phyloP scores from a whole-genome alignment of 2,888 invertebrate genomes.

The Petrolisthes cinctipes region DNA sequence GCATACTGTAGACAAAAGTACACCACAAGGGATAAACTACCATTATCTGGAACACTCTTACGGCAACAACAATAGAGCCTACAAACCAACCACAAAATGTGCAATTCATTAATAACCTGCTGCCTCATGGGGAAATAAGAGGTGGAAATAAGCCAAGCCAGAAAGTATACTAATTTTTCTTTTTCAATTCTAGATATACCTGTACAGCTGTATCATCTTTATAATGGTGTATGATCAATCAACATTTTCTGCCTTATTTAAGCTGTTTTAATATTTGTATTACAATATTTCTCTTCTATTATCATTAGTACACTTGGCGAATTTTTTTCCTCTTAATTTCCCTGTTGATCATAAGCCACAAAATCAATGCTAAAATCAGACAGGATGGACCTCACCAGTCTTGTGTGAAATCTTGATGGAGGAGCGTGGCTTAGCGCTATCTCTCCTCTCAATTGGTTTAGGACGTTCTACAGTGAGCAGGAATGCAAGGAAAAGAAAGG shows the following conservation, averaged over 20 bases:
- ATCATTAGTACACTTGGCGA: neutral
- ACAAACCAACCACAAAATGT: neutral
- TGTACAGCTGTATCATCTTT: no score
- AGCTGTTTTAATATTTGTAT: no score
- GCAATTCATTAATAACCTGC: neutral
- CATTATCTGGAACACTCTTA: neutral
- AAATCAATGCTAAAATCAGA: constrained; percentile 2
- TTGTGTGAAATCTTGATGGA: constrained; percentile 53
- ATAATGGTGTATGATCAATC: no score
- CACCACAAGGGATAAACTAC: neutral
- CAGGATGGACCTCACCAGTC: constrained; percentile 43
- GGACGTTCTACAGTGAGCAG: constrained; percentile 53
- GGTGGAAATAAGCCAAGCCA: no score
- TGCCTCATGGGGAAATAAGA: no score
- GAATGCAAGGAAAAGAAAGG: constrained; percentile 37
- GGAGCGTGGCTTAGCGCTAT: constrained; percentile 53
- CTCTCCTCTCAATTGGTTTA: constrained; percentile 46
- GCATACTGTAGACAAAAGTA: neutral
- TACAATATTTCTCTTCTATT: no score
- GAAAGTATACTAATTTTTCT: no score
- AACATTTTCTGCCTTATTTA: no score
- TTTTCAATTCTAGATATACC: no score
- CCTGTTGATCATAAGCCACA: neutral
- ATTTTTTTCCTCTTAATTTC: neutral
- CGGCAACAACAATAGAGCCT: neutral